Base-by-base conservation (phyloP, 2,113 vertebrate species). In the Odobenus rosmarus region DNA sequence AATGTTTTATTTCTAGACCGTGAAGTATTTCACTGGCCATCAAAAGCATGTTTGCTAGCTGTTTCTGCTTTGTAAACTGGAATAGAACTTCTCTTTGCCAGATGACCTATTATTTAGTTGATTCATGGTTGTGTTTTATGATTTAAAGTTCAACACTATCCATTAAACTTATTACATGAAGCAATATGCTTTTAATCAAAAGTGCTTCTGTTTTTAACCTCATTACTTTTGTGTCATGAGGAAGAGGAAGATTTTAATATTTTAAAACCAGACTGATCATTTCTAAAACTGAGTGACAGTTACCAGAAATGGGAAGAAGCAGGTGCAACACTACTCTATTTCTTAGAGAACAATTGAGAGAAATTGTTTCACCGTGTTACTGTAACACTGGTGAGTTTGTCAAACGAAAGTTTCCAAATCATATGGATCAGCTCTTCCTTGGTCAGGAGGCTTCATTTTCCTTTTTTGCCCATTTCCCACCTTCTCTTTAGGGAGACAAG, bases 131-230 rank as follows among this genome's bases (percentile, higher is more conserved):
- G 96, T 96, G 91, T 98, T 84, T 95, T 98, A 98, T 98, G 98
- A 98, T 99, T 98, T 98, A 99, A 99, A 99, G 99, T 98, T 99
- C 99, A 99, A 80, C 98, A 92, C 98, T 99, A 99, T 99, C 98
- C 98, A 99, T 99, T 99, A 99, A 98, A 98, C 97, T 99, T 99
- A 99, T 98, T 99, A 99, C 93, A 95, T 90, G 91, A 98, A 97
- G 85, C 97, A 99, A 98, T 98, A 99, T 97, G 96, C 16, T 97
- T 97, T 98, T 97, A 98, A 98, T 98, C n/a, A 98, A 98, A 98
- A 98, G 57, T 49, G 5, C 86, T 98, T 87, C 77, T 80, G 12
- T 10, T 36, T 77, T 98, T 83, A 97, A 69, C 33, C 89, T 98
- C 57, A 97, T 98, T 98, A 98, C 90, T 98, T 97, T 93, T 92